A percentile compares a stretch with the other conserved stretches of the same genome.
Evolutionary conservation across 2,797 vertebrate genomes (phyloP).

Genomic region (Eurystomus glaucurus): DNA sequence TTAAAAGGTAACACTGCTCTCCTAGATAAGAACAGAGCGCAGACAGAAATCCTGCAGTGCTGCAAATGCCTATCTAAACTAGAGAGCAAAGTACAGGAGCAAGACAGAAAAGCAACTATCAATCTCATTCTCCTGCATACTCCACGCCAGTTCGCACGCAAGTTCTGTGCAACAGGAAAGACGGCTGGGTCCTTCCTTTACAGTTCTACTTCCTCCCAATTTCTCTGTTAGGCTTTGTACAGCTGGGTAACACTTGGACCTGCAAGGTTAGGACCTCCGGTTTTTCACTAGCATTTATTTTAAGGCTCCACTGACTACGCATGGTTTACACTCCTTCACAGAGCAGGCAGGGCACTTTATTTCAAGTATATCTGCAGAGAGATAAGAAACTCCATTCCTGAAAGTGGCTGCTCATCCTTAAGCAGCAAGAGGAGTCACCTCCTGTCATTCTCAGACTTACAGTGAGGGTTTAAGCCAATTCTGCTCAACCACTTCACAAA

Average conservation of each 20-base stretch:
- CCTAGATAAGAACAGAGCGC: not conserved
- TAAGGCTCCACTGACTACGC: not conserved
- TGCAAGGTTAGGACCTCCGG: fast-evolving
- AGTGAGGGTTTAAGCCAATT: not conserved
- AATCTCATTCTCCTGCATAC: not conserved
- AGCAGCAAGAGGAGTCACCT: not conserved
- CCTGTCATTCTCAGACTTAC: not conserved
- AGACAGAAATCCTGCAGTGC: not conserved
- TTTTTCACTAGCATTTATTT: not conserved
- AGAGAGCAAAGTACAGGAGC: conserved; percentile 30
- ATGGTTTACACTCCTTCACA: not conserved
- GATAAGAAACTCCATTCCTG: not conserved
- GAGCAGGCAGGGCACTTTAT: not conserved
- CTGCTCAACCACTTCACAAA: not conserved
- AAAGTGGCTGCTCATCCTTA: not conserved
- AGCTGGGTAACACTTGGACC: not conserved
- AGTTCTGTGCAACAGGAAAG: not conserved
- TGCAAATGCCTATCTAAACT: not conserved
- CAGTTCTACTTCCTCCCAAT: not conserved
- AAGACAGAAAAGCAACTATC: not conserved
- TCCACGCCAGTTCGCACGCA: fast-evolving
- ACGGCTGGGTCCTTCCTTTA: not conserved
- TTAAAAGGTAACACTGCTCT: not conserved
- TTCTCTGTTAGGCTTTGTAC: not conserved
- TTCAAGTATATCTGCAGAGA: not conserved